Conservation (phyloP, 2,797 vertebrate species). For the Linurgus olivaceus region DNA sequence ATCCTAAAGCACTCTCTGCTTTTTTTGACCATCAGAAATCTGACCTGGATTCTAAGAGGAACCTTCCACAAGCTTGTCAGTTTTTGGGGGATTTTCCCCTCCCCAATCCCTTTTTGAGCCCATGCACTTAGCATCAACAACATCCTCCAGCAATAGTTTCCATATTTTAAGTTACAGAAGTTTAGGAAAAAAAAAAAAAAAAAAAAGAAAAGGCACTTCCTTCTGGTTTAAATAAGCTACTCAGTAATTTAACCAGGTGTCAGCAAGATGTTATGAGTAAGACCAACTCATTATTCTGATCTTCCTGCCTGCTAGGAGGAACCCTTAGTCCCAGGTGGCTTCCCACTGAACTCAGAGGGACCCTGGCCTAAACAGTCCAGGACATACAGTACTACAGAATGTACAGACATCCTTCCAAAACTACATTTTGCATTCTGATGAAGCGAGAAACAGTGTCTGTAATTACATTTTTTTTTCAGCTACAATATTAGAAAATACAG, state of each 20-base stretch:
- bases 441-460: not conserved
- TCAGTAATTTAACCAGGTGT: not conserved
- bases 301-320: not conserved
- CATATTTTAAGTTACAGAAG: not conserved
- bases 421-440: accelerated
- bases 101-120: not conserved
- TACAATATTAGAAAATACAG: not conserved
- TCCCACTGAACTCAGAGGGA: not conserved
- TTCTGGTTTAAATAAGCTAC: not conserved
- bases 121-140: not conserved
- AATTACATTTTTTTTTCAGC: not conserved
- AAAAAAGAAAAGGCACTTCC: not conserved
- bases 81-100: not conserved
- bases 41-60: not conserved
- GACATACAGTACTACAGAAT: not conserved
- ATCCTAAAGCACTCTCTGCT: not conserved
- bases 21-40: not conserved
- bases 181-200: not conserved
- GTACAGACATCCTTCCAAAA: not conserved
- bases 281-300: not conserved
- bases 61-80: not conserved
- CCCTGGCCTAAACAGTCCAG: not conserved
- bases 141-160: not conserved
- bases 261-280: not conserved
- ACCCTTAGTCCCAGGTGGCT: not conserved